A percentile compares a stretch with the other conserved stretches of the same genome.
phyloP scores from a whole-genome alignment of 2,888 invertebrate genomes.

The Ormyrus labotus region DNA sequence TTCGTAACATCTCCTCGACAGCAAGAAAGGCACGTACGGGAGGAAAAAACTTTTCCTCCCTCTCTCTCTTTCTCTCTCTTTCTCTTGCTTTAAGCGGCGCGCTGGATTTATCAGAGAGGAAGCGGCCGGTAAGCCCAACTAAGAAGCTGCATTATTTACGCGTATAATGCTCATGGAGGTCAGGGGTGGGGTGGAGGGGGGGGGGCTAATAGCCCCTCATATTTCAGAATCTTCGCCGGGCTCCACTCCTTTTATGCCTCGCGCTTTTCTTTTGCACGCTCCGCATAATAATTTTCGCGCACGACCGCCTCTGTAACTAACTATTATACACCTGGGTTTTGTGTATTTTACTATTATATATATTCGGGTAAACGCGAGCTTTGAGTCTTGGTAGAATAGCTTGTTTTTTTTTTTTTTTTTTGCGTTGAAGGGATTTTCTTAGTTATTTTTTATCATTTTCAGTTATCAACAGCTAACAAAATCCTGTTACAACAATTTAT shows the following conservation, averaged over 20 bases:
- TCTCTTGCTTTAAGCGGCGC: constrained; percentile 25
- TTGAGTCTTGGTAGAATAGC: too few species aligned
- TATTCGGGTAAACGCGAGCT: not conserved
- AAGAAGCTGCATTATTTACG: constrained; percentile 67
- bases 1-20: constrained; percentile 20
- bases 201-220: constrained; percentile 68
- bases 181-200: not conserved
- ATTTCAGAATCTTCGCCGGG: constrained; percentile 67
- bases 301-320: not conserved
- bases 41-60: constrained; percentile 11
- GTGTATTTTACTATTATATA: not conserved
- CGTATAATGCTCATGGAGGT: constrained; percentile 63
- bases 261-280: constrained; percentile 52
- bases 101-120: constrained; percentile 27
- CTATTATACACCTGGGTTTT: too few species aligned
- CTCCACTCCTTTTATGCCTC: constrained; percentile 48
- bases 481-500: too few species aligned
- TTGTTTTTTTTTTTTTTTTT: too few species aligned
- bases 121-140: constrained; percentile 52
- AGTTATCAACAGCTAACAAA: too few species aligned
- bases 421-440: too few species aligned
- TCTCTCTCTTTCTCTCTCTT: too few species aligned
- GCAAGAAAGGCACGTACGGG: not conserved
- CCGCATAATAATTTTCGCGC: constrained; percentile 64
- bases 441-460: too few species aligned